Conservation (phyloP, 1,140 invertebrate genomes). For the Bombus superbus region DNA sequence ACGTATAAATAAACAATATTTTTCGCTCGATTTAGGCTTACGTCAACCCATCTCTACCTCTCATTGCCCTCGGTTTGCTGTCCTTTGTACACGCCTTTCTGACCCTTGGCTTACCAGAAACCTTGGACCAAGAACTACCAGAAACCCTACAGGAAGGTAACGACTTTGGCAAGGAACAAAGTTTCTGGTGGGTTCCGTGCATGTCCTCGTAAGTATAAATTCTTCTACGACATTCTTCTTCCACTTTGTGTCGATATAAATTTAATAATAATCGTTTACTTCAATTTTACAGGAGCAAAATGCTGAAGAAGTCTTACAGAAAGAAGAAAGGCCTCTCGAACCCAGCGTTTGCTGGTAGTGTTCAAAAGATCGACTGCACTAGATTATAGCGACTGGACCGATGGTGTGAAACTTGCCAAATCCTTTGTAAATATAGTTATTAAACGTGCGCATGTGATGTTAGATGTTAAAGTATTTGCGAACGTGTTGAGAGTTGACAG, state of each 20-base stretch:
- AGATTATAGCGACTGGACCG: slow-evolving; percentile 73
- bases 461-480: slow-evolving; percentile 46
- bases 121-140: slow-evolving; percentile 91
- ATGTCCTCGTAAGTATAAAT: slow-evolving; percentile 83
- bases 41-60: slow-evolving; percentile 86
- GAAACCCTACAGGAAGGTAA: slow-evolving; percentile 93
- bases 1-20: no score
- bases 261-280: neutral
- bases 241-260: neutral
- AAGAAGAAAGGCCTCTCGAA: slow-evolving; percentile 76
- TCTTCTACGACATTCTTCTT: slow-evolving; percentile 17
- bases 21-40: slow-evolving; percentile 82
- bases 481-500: neutral
- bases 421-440: slow-evolving; percentile 63
- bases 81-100: slow-evolving; percentile 89
- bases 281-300: slow-evolving; percentile 68
- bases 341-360: slow-evolving; percentile 77
- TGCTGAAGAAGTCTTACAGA: slow-evolving; percentile 76
- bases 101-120: slow-evolving; percentile 91
- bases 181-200: slow-evolving; percentile 91
- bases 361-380: slow-evolving; percentile 78
- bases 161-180: slow-evolving; percentile 91
- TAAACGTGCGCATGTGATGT: slow-evolving; percentile 48
- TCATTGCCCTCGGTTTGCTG: slow-evolving; percentile 88
- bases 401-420: slow-evolving; percentile 55